phyloP scores from a whole-genome alignment of 64 coral and sea anemone genomes.

The Pachyseris speciosa region DNA sequence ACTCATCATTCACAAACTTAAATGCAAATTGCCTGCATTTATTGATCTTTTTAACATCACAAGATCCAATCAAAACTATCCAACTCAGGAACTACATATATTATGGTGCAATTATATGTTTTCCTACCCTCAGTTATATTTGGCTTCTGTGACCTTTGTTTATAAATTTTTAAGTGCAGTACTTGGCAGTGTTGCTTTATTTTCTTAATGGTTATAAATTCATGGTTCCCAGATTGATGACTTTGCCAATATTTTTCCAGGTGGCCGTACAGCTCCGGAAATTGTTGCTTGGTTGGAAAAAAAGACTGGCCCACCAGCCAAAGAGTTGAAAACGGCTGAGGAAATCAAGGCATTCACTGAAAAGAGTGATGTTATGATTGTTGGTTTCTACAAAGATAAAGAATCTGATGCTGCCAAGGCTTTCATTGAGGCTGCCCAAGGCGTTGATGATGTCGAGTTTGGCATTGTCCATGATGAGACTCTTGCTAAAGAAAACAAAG shows the following conservation, averaged over 20 bases:
- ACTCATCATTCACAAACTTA: neutral
- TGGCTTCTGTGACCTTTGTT: neutral
- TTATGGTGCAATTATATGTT: too few relatives aligned
- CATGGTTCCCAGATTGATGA: neutral
- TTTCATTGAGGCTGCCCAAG: slow-evolving; percentile 81
- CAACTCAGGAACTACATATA: neutral
- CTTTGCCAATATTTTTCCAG: slow-evolving; percentile 11
- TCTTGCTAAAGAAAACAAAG: slow-evolving; percentile 83
- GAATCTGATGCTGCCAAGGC: slow-evolving; percentile 93
- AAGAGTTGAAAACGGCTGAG: slow-evolving; percentile 78
- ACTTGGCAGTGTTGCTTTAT: neutral
- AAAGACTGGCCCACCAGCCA: slow-evolving; percentile 97
- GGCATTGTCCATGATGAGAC: slow-evolving; percentile 84
- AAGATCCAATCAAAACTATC: neutral
- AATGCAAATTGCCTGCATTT: neutral
- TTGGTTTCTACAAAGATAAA: slow-evolving; percentile 90
- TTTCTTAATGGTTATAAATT: neutral
- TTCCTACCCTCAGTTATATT: too few relatives aligned
- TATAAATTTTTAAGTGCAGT: neutral
- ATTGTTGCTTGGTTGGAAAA: slow-evolving; percentile 92
- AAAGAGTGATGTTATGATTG: slow-evolving; percentile 77
- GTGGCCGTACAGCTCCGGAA: slow-evolving; percentile 86
- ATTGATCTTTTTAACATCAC: neutral
- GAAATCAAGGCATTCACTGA: slow-evolving; percentile 87
- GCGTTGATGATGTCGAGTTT: slow-evolving; percentile 95